A percentile compares a stretch with the other conserved stretches of the same genome.
Conservation (phyloP, 2,113 vertebrate genomes). For the Poeciliopsis occidentalis region DNA sequence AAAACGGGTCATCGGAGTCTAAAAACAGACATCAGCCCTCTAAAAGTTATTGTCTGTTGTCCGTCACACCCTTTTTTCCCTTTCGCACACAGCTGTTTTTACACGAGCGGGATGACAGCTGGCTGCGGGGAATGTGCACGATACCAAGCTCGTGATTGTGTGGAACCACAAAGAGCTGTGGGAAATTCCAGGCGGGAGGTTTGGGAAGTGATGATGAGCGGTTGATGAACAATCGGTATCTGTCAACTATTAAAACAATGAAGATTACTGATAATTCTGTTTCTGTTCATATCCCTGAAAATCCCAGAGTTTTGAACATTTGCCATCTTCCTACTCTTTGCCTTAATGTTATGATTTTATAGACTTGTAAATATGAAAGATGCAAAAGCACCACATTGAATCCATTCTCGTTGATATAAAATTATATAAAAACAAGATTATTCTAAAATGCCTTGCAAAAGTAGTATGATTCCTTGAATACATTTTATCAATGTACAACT, state of each 20-base stretch:
- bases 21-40: conserved; percentile 54
- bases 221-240: conserved; percentile 4
- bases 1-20: conserved; percentile 60
- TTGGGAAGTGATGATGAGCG: conserved; percentile 18
- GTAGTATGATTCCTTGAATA: too few relatives aligned
- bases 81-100: conserved; percentile 54
- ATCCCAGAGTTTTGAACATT: neutral
- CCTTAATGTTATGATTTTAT: neutral
- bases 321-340: neutral
- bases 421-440: too few relatives aligned
- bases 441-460: too few relatives aligned
- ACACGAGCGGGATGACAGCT: conserved; percentile 53
- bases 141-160: conserved; percentile 42
- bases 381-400: too few relatives aligned
- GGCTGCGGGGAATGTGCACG: conserved; percentile 44
- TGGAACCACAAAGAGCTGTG: conserved; percentile 44
- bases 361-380: neutral
- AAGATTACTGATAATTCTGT: conserved; percentile 8
- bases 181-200: conserved; percentile 64
- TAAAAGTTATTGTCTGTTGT: conserved; percentile 49
- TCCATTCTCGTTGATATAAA: too few relatives aligned
- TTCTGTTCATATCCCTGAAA: conserved; percentile 5
- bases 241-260: conserved; percentile 8
- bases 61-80: conserved; percentile 54
- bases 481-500: neutral